Evolutionary conservation across 2,113 vertebrate genomes (phyloP), one percentile per base, ranked within the genome.

Genomic region (Sporophila hypoxantha): DNA sequence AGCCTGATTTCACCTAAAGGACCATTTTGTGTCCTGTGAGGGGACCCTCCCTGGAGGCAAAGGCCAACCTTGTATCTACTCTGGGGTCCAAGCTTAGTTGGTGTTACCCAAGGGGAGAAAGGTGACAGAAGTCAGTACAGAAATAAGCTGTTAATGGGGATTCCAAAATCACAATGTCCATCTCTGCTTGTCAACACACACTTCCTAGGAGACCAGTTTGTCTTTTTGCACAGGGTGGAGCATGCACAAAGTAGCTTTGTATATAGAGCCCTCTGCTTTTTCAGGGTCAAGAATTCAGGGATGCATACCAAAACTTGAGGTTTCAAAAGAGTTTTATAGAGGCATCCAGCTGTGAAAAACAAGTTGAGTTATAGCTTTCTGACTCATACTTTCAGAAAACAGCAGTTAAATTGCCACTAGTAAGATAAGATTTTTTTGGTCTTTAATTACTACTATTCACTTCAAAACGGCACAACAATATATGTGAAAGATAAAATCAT

Each of bases 41-140:
- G 4, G 2, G 13, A 47, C 21, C 12, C 6, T 57, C 22, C 3
- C 0, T 7, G 6, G 17, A 10, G 7, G 5, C 9, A 52, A 53
- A 78, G 47, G 34, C 8, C 71, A 88, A 7, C 8, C 8, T 69
- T 65, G 25, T 34, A 36, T 68, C 18, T 81, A 17, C 13, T 53
- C 12, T 65, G 20, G 49, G 25, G 18, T 65, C 14, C 41, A 61
- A 12, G 13, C 15, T 61, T 26, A 74, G 29, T 5, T 29, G 30
- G 18, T 76, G 16, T 34, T 73, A 32, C 20, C 5, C 47, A 37
- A 50, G 12, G 17, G 27, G 3, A 34, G 13, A 32, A 68, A 46
- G 5, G 34, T 37, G 26, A 14, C 6, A 50, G 34, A 86, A 76
- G 53, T 42, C 18, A 46, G 18, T n/a, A 65, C 57, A 16, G 13